These are phyloP conservation scores for Stomorhina lunata DNA, from an alignment of 2,888 invertebrate species.

Conservation along the genomic window DNA sequence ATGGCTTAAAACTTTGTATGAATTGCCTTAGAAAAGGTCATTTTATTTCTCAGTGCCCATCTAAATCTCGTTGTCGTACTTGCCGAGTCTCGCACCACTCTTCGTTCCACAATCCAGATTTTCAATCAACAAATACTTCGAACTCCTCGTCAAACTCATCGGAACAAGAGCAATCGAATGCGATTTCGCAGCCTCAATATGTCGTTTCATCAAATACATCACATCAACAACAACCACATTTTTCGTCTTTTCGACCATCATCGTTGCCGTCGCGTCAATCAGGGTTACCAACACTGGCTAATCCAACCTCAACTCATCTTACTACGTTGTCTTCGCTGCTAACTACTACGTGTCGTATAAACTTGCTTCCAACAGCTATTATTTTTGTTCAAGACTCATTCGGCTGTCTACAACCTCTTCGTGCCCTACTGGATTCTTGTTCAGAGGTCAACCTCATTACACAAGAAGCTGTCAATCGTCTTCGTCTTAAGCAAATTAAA, in stretches of 20 bases:
- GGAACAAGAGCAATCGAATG: not conserved
- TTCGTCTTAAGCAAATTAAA: constrained; percentile 24
- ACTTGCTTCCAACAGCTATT: constrained; percentile 23
- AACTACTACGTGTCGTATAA: too few species aligned
- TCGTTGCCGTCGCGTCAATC: not conserved
- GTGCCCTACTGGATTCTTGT: constrained; percentile 20
- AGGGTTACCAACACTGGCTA: not conserved
- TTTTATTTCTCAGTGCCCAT: constrained; percentile 5
- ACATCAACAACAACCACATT: not conserved
- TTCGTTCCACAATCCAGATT: not conserved
- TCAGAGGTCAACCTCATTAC: constrained; percentile 43
- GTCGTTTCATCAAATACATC: not conserved
- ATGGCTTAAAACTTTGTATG: constrained; percentile 18
- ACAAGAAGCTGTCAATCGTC: constrained; percentile 49
- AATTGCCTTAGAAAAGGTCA: constrained; percentile 40
- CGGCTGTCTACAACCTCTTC: constrained; percentile 32
- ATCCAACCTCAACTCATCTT: not conserved
- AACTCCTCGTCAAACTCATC: not conserved
- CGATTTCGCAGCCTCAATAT: not conserved
- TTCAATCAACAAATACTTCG: not conserved
- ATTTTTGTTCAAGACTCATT: constrained; percentile 25
- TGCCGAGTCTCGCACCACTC: constrained; percentile 20
- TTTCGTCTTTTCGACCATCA: not conserved
- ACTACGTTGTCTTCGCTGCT: not conserved
- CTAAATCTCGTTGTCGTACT: constrained; percentile 18